These are phyloP conservation scores for Toxotes lorentzi DNA, from an alignment of 2,797 vertebrate genomes.

Conservation along the genomic window DNA sequence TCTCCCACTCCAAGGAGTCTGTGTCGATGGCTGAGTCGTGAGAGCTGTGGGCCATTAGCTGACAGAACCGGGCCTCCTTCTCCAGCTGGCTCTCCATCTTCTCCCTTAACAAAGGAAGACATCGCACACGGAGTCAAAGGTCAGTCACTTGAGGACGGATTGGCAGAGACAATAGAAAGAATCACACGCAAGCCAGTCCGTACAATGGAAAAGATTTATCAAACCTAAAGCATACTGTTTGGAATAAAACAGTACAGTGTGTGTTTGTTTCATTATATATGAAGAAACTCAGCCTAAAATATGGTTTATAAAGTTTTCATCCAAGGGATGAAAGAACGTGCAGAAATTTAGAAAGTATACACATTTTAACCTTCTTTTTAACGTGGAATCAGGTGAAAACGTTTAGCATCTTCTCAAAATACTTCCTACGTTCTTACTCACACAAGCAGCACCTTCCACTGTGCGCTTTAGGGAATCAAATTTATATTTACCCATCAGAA, in stretches of 20 bases:
- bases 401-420: neutral
- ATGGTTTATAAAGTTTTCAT: neutral
- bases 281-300: neutral
- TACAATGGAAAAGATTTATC: neutral
- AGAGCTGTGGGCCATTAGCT: constrained; percentile 96
- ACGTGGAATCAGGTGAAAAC: neutral
- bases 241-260: neutral
- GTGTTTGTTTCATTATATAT: neutral
- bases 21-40: constrained; percentile 98
- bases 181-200: neutral
- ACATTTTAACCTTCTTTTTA: constrained; percentile 14
- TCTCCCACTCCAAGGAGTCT: constrained; percentile 98
- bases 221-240: neutral
- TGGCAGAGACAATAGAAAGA: constrained; percentile 24
- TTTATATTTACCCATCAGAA: constrained; percentile 42
- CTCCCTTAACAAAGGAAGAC: constrained; percentile 85
- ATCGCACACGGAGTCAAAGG: constrained; percentile 59
- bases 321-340: neutral
- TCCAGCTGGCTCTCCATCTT: constrained; percentile 97
- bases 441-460: constrained; percentile 4
- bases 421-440: neutral
- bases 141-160: constrained; percentile 40
- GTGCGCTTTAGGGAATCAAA: constrained; percentile 25
- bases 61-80: constrained; percentile 95
- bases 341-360: neutral